These are phyloP conservation scores for Eucera pruinosa DNA, from an alignment of 2,888 invertebrate species.

Conservation along the genomic window DNA sequence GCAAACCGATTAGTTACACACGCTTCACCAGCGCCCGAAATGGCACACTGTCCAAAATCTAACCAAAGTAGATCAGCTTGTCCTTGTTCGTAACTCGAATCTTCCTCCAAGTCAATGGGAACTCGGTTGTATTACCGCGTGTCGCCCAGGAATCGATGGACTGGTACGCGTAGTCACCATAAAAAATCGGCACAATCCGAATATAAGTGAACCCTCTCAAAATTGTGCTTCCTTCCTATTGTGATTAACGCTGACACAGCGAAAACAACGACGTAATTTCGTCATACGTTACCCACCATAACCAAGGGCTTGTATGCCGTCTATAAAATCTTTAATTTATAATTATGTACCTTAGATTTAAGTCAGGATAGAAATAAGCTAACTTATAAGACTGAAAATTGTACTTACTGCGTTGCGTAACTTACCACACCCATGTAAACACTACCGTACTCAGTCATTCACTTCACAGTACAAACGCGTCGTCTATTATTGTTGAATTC, in stretches of 20 bases:
- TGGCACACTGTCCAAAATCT: too few relatives aligned
- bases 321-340: too few relatives aligned
- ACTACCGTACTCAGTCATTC: background rate
- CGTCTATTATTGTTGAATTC: background rate
- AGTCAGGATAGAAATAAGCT: too few relatives aligned
- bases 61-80: slow-evolving; percentile 3
- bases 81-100: background rate
- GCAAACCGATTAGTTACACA: background rate
- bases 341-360: too few relatives aligned
- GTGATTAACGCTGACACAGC: background rate
- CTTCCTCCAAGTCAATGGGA: background rate
- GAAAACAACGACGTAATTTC: background rate
- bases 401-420: too few relatives aligned
- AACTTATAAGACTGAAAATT: background rate
- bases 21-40: background rate
- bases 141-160: background rate
- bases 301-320: too few relatives aligned
- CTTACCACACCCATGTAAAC: too few relatives aligned
- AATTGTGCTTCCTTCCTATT: background rate
- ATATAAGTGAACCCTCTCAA: background rate
- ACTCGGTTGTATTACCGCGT: background rate
- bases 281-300: too few relatives aligned
- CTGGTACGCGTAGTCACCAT: background rate
- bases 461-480: background rate
- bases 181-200: background rate